Evolutionary conservation across 2,888 invertebrate species (phyloP).

Genomic region (Hydraecia micacea): DNA sequence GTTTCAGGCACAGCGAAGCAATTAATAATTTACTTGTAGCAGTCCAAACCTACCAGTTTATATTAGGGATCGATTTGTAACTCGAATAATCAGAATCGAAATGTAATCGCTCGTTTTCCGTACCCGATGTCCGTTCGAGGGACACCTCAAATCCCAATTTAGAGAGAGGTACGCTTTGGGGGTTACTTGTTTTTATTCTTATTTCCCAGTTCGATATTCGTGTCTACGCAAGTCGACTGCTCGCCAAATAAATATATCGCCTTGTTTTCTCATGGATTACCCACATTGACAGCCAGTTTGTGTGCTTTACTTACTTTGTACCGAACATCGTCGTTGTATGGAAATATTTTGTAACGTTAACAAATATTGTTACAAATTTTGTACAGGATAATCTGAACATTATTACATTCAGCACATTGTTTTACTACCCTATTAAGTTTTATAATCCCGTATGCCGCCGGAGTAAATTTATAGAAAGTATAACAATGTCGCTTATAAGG

Average conservation of each 20-base stretch:
- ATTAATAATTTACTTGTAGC: constrained; percentile 25
- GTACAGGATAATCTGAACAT: constrained; percentile 43
- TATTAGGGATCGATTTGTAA: constrained; percentile 21
- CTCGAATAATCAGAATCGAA: constrained; percentile 29
- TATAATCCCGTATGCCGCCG: constrained; percentile 19
- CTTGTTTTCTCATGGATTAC: constrained; percentile 72
- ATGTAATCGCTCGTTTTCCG: constrained; percentile 32
- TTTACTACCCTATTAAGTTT: constrained; percentile 53
- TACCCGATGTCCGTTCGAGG: constrained; percentile 21
- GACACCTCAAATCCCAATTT: constrained; percentile 38
- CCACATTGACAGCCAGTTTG: constrained; percentile 72
- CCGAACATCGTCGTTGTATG: constrained; percentile 43
- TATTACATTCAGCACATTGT: constrained; percentile 48
- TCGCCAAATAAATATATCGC: constrained; percentile 70
- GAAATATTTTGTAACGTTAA: constrained; percentile 55
- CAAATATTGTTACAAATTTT: constrained; percentile 55
- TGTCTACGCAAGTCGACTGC: constrained; percentile 64
- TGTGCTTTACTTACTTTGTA: constrained; percentile 67
- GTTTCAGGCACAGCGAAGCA: constrained; percentile 11
- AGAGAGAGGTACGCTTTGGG: constrained; percentile 27
- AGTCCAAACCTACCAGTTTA: neutral
- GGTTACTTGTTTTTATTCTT: constrained; percentile 42
- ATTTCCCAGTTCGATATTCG: constrained; percentile 41
- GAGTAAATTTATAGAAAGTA: constrained; percentile 28
- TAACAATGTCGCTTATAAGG: constrained; percentile 11